Percentiles rank a stretch among this genome's conserved stretches.
phyloP scores from a whole-genome alignment of 2,797 vertebrate species.

The Protosalanx chinensis region DNA sequence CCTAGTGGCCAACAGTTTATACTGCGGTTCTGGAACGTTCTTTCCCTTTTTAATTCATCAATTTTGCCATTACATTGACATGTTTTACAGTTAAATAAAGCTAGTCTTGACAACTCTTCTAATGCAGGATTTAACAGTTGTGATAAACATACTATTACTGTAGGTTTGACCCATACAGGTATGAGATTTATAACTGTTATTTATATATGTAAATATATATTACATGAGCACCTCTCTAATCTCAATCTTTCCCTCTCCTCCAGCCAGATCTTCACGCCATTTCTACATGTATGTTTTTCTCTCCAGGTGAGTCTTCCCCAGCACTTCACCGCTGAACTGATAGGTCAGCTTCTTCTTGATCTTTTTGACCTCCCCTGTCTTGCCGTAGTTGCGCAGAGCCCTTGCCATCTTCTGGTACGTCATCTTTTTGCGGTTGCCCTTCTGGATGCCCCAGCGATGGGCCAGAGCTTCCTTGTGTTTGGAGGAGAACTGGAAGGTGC shows the following conservation, averaged over 20 bases:
- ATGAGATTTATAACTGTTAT: background rate
- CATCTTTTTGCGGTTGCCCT: conserved; percentile 99
- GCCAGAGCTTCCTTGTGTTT: conserved; percentile 97
- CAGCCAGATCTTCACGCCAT: background rate
- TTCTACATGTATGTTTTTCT: conserved; percentile 81
- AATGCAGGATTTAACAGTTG: too few species aligned
- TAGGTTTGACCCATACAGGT: too few species aligned
- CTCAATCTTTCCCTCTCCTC: background rate
- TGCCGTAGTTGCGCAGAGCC: conserved; percentile 96
- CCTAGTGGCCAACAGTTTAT: conserved; percentile 14
- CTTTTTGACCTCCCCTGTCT: conserved; percentile 98
- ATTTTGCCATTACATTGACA: background rate
- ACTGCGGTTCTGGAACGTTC: conserved; percentile 13
- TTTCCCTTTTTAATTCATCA: background rate
- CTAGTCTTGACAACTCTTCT: background rate
- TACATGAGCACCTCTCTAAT: background rate
- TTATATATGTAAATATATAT: background rate
- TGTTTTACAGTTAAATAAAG: background rate
- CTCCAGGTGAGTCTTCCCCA: conserved; percentile 82
- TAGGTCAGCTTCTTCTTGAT: conserved; percentile 99
- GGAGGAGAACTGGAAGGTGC: conserved; percentile 98
- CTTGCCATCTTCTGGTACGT: conserved; percentile 99
- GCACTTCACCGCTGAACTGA: conserved; percentile 98
- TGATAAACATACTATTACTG: too few species aligned
- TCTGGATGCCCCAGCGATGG: conserved; percentile 96